Percentiles rank a stretch among this genome's conserved stretches.
These are phyloP conservation scores for Terebella lapidaria DNA, from an alignment of 2,888 invertebrate species.

Conservation along the genomic window DNA sequence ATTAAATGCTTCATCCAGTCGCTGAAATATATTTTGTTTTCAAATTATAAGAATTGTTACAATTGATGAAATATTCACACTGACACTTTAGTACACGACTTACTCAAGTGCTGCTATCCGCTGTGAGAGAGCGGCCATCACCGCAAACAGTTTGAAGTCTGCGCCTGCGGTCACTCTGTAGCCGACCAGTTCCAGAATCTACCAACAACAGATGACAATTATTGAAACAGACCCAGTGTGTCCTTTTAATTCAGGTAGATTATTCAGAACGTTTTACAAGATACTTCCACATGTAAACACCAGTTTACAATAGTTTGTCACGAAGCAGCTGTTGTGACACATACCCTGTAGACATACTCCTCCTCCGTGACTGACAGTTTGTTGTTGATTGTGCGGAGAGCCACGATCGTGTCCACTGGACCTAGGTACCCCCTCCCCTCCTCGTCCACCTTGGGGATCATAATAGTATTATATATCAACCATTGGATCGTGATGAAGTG, in stretches of 20 bases:
- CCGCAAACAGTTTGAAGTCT: slow-evolving; percentile 45
- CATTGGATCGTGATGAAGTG: too few relatives aligned
- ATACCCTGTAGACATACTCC: slow-evolving; percentile 40
- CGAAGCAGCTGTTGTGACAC: too few relatives aligned
- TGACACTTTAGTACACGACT: slow-evolving; percentile 23
- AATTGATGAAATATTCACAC: too few relatives aligned
- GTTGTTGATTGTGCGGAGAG: slow-evolving; percentile 37
- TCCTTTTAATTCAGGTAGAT: too few relatives aligned
- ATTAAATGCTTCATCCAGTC: slow-evolving; percentile 45
- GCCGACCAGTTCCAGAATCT: slow-evolving; percentile 46
- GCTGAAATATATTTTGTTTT: slow-evolving; percentile 27
- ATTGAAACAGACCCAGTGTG: not conserved
- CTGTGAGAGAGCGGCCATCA: slow-evolving; percentile 47
- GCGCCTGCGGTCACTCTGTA: slow-evolving; percentile 40
- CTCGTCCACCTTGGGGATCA: slow-evolving; percentile 34
- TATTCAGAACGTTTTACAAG: too few relatives aligned
- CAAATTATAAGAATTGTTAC: too few relatives aligned
- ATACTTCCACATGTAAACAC: too few relatives aligned
- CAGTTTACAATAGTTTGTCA: too few relatives aligned
- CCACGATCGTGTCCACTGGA: slow-evolving; percentile 37
- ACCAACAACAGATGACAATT: not conserved
- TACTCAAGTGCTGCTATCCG: slow-evolving; percentile 44
- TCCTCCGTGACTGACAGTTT: slow-evolving; percentile 37
- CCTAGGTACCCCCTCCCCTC: slow-evolving; percentile 33
- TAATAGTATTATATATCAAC: too few relatives aligned